Evolutionary conservation across 1,140 invertebrate genomes (phyloP).

Genomic region (Chlorops oryzae): DNA sequence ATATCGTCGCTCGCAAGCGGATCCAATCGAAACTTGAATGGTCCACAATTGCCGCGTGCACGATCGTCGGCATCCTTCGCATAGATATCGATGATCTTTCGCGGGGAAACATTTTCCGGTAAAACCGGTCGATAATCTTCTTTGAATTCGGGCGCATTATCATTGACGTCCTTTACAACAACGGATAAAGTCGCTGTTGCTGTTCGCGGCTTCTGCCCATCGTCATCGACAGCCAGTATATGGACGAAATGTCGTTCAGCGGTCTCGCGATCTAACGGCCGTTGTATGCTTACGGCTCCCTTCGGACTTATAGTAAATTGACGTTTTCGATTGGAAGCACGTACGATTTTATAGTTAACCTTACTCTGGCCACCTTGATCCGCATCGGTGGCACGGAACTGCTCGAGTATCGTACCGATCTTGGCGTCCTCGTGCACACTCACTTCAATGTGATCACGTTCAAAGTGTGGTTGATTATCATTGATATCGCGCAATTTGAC

Average conservation of each 20-base stretch:
- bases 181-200: slow-evolving; percentile 63
- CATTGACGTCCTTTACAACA: slow-evolving; percentile 63
- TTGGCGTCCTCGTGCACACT: slow-evolving; percentile 59
- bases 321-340: slow-evolving; percentile 55
- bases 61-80: slow-evolving; percentile 62
- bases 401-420: slow-evolving; percentile 56
- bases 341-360: slow-evolving; percentile 55
- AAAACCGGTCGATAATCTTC: slow-evolving; percentile 59
- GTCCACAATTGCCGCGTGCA: slow-evolving; percentile 58
- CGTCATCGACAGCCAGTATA: slow-evolving; percentile 60
- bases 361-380: slow-evolving; percentile 56
- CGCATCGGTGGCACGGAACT: slow-evolving; percentile 58
- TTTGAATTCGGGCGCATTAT: slow-evolving; percentile 55
- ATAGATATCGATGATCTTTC: slow-evolving; percentile 57
- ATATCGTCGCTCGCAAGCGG: slow-evolving; percentile 56
- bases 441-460: slow-evolving; percentile 56
- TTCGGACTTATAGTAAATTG: slow-evolving; percentile 57
- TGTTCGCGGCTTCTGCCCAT: slow-evolving; percentile 58
- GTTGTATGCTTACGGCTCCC: slow-evolving; percentile 57
- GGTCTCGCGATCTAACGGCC: slow-evolving; percentile 54
- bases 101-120: slow-evolving; percentile 55
- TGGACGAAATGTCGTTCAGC: slow-evolving; percentile 55
- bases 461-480: slow-evolving; percentile 58
- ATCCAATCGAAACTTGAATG: slow-evolving; percentile 59
- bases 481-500: slow-evolving; percentile 59